Evolutionary conservation across 2,888 invertebrate species (phyloP), one percentile per base, ranked within the genome.

Genomic region (Bimastos eiseni): DNA sequence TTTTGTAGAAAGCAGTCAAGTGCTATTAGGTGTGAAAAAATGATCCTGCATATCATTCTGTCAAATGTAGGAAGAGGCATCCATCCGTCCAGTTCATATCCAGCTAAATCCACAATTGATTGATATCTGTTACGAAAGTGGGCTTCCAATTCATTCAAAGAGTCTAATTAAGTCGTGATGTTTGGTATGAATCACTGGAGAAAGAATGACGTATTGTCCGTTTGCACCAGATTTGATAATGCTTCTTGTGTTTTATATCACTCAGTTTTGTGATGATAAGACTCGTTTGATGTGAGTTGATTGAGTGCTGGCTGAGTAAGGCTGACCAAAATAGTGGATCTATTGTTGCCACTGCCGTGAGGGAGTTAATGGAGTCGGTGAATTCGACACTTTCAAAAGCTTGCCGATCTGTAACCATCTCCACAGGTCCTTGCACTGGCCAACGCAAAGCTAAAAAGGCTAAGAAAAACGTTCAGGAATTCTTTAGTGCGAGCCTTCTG

Each of bases 261-360:
- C 70, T 70, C 70, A 70, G 70, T 70, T 70, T 70, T 70, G 70
- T 70, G 70, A 70, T 70, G 70, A 70, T 70, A 70, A 70, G 70
- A 70, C 70, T 13, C n/a, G 70, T 70, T 70, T 70, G 70, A 70
- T 70, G 70, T 70, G 30, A 70, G 70, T 70, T 70, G 70, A 70
- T 70, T 70, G 70, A 70, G 70, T 70, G 70, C 70, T 70, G 70
- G 30, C 30, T 70, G 70, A 70, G 70, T 70, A 70, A 70, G 70
- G 70, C 70, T 70, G 70, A 70, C 70, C 70, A 70, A 70, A 70
- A 70, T 70, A 70, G 70, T n/a, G 30, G 70, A 70, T 70, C 70
- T 70, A 70, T 70, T 70, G 70, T 70, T 70, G 70, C 70, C 70
- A 49, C 49, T 49, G 70, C 70, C 70, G 11, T n/a, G 11, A 30